Base-by-base conservation (phyloP, 2,113 vertebrate species). In the Cololabis saira region DNA sequence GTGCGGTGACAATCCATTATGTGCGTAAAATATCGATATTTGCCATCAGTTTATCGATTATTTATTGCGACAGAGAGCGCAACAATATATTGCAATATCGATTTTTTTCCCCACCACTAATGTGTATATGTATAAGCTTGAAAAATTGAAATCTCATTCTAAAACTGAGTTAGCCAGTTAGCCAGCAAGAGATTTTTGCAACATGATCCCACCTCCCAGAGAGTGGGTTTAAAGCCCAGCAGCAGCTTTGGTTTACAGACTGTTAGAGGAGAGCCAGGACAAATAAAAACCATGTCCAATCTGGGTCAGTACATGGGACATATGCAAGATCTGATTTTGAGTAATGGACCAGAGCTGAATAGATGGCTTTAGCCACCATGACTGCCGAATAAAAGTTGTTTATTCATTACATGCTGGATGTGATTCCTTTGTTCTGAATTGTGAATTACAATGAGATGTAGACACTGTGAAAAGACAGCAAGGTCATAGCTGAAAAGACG, bases 161-260 rank as follows among this genome's bases (percentile, higher is more conserved):
- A n/a, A n/a, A n/a, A n/a, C n/a, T n/a, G n/a, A n/a, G n/a, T n/a
- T n/a, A n/a, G n/a, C n/a, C n/a, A n/a, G n/a, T n/a, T n/a, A n/a
- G n/a, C n/a, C n/a, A n/a, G n/a, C n/a, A n/a, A n/a, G n/a, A n/a
- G n/a, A n/a, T n/a, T n/a, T n/a, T n/a, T n/a, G n/a, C n/a, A 67
- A 50, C 49, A 55, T 14, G 63, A 75, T 19, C 2, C 56, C 22
- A 21, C 14, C 18, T 45, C 22, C 42, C 16, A 11, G 58, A 43
- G 57, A 67, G 62, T 16, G 48, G 19, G 12, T 55, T 64, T 16
- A 66, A 69, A 40, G 45, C 49, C 13, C 16, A 21, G 21, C 51
- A 21, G 52, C 24, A 44, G 42, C 1, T 3, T 22, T 30, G 9
- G 27, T 61, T 45, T 18, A 13, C 37, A 30, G 30, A 43, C 47